These are phyloP conservation scores for Erebia palarica DNA, from an alignment of 2,888 invertebrate genomes.

Conservation along the genomic window DNA sequence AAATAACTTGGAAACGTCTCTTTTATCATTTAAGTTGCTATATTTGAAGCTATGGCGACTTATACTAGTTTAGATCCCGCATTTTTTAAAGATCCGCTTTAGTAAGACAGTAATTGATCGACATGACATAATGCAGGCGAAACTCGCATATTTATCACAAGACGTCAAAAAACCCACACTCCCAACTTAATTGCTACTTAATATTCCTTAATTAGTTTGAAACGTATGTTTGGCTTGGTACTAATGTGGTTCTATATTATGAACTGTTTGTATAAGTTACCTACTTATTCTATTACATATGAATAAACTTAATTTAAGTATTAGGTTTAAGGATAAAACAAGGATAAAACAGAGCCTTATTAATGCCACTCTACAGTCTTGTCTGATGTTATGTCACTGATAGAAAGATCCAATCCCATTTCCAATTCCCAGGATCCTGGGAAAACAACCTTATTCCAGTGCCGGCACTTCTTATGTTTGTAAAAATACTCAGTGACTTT, in stretches of 20 bases:
- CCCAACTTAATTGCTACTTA: conserved; percentile 18
- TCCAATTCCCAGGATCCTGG: too few relatives aligned
- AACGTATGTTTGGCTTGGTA: not conserved
- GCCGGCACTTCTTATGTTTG: too few relatives aligned
- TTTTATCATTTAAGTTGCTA: not conserved
- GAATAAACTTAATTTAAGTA: not conserved
- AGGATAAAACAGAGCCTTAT: too few relatives aligned
- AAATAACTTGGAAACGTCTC: not conserved
- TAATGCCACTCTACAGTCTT: too few relatives aligned
- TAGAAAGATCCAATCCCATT: too few relatives aligned
- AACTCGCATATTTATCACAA: conserved; percentile 34
- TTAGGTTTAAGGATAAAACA: not conserved
- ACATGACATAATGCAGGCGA: conserved; percentile 31
- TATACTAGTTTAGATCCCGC: not conserved
- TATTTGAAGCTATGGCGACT: not conserved
- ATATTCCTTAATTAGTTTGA: conserved; percentile 10
- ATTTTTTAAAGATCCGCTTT: conserved; percentile 2
- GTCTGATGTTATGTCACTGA: too few relatives aligned
- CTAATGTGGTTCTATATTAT: not conserved
- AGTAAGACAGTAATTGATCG: not conserved
- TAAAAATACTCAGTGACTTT: too few relatives aligned
- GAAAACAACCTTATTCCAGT: too few relatives aligned
- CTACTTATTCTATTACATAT: not conserved
- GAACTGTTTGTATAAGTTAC: too few relatives aligned
- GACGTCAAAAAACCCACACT: conserved; percentile 35